Conservation (phyloP, 2,888 invertebrate species). For the Mycalesis mineus region DNA sequence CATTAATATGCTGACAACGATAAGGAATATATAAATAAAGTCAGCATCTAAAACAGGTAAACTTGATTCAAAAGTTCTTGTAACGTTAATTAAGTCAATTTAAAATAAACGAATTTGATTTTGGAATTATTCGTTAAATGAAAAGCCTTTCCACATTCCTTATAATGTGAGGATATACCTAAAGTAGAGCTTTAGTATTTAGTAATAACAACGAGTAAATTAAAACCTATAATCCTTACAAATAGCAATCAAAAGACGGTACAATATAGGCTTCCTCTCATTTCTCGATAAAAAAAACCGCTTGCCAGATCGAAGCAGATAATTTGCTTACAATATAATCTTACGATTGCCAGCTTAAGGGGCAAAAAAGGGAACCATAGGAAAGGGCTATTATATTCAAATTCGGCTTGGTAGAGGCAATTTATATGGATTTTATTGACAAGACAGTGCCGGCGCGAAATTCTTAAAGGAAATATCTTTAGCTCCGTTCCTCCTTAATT, state of each 20-base stretch:
- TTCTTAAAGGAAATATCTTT: conserved; percentile 63
- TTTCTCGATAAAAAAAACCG: conserved; percentile 32
- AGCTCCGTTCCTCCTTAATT: conserved; percentile 61
- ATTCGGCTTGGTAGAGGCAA: conserved; percentile 71
- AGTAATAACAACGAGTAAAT: too few relatives aligned
- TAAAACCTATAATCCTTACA: neutral
- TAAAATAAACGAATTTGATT: too few relatives aligned
- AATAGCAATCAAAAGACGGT: conserved; percentile 22
- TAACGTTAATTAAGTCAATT: too few relatives aligned
- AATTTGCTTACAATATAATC: conserved; percentile 79
- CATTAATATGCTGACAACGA: too few relatives aligned
- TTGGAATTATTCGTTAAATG: too few relatives aligned
- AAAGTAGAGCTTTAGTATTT: too few relatives aligned
- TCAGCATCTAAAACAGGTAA: too few relatives aligned
- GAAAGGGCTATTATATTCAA: conserved; percentile 75
- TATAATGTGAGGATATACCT: too few relatives aligned
- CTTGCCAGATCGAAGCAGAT: conserved; percentile 70
- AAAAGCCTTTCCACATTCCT: too few relatives aligned
- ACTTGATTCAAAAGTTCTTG: too few relatives aligned
- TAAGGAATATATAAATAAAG: too few relatives aligned
- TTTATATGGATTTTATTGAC: conserved; percentile 78
- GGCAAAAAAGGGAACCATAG: conserved; percentile 66
- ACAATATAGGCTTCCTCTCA: conserved; percentile 29
- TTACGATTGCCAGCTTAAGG: conserved; percentile 68
- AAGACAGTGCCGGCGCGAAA: conserved; percentile 67